A percentile compares a stretch with the other conserved stretches of the same genome.
Evolutionary conservation across 2,888 invertebrate genomes (phyloP).

Genomic region (Cephus spinipes): DNA sequence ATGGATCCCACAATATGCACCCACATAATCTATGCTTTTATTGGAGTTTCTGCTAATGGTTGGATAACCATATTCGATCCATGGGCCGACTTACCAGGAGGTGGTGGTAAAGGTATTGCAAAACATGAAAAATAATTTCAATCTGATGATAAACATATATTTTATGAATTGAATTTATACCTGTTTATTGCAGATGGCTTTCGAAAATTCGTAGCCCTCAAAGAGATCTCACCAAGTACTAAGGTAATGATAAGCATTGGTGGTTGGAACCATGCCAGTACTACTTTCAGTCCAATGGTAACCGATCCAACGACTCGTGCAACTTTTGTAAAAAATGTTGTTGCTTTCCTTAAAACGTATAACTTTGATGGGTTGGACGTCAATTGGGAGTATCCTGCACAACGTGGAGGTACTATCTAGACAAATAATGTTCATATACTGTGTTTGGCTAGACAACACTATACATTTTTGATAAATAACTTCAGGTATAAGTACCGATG

Average conservation of each 20-base stretch:
- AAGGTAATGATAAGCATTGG: constrained; percentile 74
- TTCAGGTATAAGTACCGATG: constrained; percentile 52
- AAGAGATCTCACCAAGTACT: constrained; percentile 67
- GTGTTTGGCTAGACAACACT: constrained; percentile 38
- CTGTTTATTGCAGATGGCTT: constrained; percentile 63
- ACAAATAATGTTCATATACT: neutral
- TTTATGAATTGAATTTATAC: neutral
- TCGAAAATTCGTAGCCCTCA: constrained; percentile 69
- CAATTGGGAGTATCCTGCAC: constrained; percentile 80
- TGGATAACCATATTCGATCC: constrained; percentile 71
- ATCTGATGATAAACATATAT: too few species aligned
- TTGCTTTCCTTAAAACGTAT: constrained; percentile 69
- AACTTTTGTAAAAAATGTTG: constrained; percentile 71
- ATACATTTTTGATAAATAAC: neutral
- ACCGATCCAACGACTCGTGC: constrained; percentile 63
- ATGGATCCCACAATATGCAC: constrained; percentile 78
- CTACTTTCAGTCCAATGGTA: constrained; percentile 70
- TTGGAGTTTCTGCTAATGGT: constrained; percentile 69
- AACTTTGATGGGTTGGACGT: constrained; percentile 79
- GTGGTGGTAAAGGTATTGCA: constrained; percentile 40
- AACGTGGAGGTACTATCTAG: constrained; percentile 66
- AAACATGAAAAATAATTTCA: neutral
- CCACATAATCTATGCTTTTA: constrained; percentile 79
- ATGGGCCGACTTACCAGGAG: constrained; percentile 72
- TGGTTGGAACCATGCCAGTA: constrained; percentile 75